Evolutionary conservation across 2,888 invertebrate species (phyloP), one percentile per base, ranked within the genome.

Genomic region (Poecilobothrus nobilitatus): DNA sequence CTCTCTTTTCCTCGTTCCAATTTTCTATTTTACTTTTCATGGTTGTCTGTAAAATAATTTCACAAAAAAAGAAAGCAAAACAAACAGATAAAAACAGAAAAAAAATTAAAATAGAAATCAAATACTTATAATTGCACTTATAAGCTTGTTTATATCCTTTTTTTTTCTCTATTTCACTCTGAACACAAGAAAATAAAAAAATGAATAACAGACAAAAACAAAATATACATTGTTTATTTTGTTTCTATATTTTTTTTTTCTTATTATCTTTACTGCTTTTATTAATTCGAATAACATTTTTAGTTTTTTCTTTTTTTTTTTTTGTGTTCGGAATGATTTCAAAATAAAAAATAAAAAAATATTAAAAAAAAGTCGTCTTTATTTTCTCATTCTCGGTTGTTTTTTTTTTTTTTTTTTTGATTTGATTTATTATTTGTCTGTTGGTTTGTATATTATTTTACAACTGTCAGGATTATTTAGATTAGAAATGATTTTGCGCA

Each of bases 101-200:
- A 53, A 53, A 18, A 53, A 2, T 53, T 6, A 18, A 53, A 53
- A 18, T 18, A n/a, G 6, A 53, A 53, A 53, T 18, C n/a, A 15
- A 53, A n/a, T 53, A 53, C 53, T 53, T 53, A 53, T 53, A 53
- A 53, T 53, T 53, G 53, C 53, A 53, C 53, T 53, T 53, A 53
- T 53, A 53, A 53, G 53, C 53, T 53, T 53, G 53, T 53, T 53
- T 53, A 53, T 53, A 53, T 53, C 53, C n/a, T 53, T 53, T 18
- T 44, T 53, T 53, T 18, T 41, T 41, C 41, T 41, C 41, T 41
- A 41, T 15, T 15, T 41, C 15, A 41, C 41, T 41, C 9, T 12
- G 2, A 41, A 9, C 41, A 41, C 41, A 41, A 12, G 7, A 5
- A 41, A 9, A 41, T 6, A 41, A 41, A 9, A 27, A 27, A 27